Evolutionary conservation across 2,888 invertebrate species (phyloP).

Genomic region (Proisotoma minuta): DNA sequence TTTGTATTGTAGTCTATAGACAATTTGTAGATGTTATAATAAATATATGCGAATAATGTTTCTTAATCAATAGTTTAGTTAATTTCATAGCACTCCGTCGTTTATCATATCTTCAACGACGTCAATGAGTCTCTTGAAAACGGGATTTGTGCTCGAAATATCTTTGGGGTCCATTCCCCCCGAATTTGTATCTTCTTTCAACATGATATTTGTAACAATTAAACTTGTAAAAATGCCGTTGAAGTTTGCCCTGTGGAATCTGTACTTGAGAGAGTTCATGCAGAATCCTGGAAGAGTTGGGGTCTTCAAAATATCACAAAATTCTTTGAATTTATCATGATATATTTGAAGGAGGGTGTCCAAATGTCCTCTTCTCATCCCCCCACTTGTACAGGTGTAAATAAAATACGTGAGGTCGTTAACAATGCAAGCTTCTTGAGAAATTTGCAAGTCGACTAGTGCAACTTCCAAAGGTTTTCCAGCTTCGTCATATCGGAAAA

Average conservation of each 20-base stretch:
- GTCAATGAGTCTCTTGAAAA: too few relatives aligned
- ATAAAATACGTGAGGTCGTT: constrained; percentile 20
- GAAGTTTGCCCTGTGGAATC: constrained; percentile 22
- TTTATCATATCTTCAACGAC: too few relatives aligned
- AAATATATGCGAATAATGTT: too few relatives aligned
- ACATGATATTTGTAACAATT: constrained; percentile 17
- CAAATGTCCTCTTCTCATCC: constrained; percentile 11
- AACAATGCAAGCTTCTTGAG: constrained; percentile 15
- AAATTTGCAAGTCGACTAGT: constrained; percentile 23
- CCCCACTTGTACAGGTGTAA: constrained; percentile 17
- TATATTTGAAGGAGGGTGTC: constrained; percentile 11
- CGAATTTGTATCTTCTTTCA: constrained; percentile 9
- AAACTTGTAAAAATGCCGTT: constrained; percentile 19
- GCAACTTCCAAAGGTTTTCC: constrained; percentile 14
- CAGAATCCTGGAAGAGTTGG: constrained; percentile 22
- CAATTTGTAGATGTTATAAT: too few relatives aligned
- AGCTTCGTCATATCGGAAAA: constrained; percentile 19
- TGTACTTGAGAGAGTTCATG: constrained; percentile 7
- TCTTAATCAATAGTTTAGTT: too few relatives aligned
- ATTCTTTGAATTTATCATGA: constrained; percentile 18
- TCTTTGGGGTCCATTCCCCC: constrained; percentile 5
- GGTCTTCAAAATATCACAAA: constrained; percentile 15
- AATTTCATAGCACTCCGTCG: too few relatives aligned
- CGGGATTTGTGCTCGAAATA: too few relatives aligned
- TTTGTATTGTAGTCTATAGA: too few relatives aligned